Evolutionary conservation across 2,797 vertebrate species (phyloP), one percentile per base, ranked within the genome.

Genomic region (Psittacula echo): DNA sequence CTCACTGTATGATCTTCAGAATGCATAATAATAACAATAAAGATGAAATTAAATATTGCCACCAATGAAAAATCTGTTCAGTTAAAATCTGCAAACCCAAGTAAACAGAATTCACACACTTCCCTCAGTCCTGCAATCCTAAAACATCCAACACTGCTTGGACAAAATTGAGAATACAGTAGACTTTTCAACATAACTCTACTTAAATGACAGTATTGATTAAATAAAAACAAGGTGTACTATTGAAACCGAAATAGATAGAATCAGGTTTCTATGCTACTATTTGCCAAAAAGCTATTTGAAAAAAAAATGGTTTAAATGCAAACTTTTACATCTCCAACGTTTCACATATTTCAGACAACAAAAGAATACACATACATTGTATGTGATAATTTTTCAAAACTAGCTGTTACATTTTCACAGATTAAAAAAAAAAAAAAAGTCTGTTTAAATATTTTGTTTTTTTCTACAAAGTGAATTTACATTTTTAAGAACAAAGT

Each of bases 401-500:
- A 98, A 98, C 98, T 98, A 98, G 98, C 98, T 98, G 98, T 98
- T 95, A 96, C 98, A 96, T 98, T 98, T 99, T 99, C 99, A 99
- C 99, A 99, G 98, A 99, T 98, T 98, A 97, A 98, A 95, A 96
- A 93, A 37, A 37, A 34, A 34, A 90, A 78, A 93, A 98, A 98
- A 98, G 98, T 99, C 98, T 98, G 98, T 98, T 99, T 99, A 99
- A 99, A 99, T 99, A 99, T 98, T 98, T 98, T 97, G 97, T 5
- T 34, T n/a, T 53, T 98, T 98, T 99, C 99, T 99, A 99, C 99
- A 99, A 98, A 98, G 99, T 99, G 99, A 99, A 99, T 99, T 99
- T 99, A 99, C 99, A 99, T 99, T 98, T 96, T 98, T 99, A 99
- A 99, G 99, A 99, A 99, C 99, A 99, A 99, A 99, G 99, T 99